Evolutionary conservation across 2,113 vertebrate genomes (phyloP).

Genomic region (Drymodes brunneopygia): DNA sequence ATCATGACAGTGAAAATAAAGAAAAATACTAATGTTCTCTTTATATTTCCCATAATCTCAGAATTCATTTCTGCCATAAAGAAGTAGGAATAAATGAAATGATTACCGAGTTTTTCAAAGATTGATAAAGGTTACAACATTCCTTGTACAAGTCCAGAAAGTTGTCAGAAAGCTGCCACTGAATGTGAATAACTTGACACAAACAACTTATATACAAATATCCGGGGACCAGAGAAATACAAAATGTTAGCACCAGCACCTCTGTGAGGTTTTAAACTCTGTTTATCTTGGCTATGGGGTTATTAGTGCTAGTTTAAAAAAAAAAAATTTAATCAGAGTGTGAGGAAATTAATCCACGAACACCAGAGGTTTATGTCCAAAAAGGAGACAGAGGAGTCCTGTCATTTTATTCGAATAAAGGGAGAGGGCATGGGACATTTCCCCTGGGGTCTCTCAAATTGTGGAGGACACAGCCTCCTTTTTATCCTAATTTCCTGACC

Average conservation of each 20-base stretch:
- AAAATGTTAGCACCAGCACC: neutral
- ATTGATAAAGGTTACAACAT: neutral
- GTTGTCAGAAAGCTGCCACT: neutral
- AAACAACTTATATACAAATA: neutral
- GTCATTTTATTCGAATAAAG: too few relatives aligned
- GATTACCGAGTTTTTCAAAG: rapidly evolving
- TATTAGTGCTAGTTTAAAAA: neutral
- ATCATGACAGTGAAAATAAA: neutral
- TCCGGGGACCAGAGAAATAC: neutral
- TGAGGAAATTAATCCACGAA: too few relatives aligned
- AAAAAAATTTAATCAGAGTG: neutral
- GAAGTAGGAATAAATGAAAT: neutral
- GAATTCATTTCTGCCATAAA: neutral
- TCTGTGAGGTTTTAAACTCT: neutral
- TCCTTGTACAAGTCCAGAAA: neutral
- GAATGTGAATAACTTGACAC: neutral
- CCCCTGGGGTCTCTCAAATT: too few relatives aligned
- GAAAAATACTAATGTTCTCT: neutral
- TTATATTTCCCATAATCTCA: neutral
- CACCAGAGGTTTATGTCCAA: too few relatives aligned
- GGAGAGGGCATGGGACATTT: too few relatives aligned
- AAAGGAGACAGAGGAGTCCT: too few relatives aligned
- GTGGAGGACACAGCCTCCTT: too few relatives aligned
- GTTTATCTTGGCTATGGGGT: rapidly evolving
- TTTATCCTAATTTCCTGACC: too few relatives aligned